Evolutionary conservation across 2,113 vertebrate species (phyloP).

Genomic region (Acinonyx jubatus): DNA sequence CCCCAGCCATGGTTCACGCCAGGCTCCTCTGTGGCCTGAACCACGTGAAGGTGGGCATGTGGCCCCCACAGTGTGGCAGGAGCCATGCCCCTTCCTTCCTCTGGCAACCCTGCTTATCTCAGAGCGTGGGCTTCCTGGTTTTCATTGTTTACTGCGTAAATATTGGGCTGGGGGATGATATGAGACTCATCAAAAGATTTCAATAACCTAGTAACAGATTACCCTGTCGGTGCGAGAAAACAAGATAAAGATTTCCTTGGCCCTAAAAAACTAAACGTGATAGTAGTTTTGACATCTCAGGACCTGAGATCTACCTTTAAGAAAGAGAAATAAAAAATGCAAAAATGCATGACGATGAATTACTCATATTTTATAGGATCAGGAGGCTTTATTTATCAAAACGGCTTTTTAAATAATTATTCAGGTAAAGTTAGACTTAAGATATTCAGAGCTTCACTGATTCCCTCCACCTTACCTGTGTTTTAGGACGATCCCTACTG

Average conservation of each 20-base stretch:
- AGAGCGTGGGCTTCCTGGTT: slow-evolving; percentile 41
- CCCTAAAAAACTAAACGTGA: background rate
- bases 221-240: background rate
- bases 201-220: background rate
- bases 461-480: no score
- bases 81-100: slow-evolving; percentile 57
- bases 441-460: background rate
- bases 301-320: background rate
- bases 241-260: background rate
- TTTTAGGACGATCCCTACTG: background rate
- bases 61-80: background rate
- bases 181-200: background rate
- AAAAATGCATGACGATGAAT: background rate
- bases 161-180: background rate
- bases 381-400: background rate
- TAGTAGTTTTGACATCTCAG: background rate
- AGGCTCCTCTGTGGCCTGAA: background rate
- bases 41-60: rapidly evolving
- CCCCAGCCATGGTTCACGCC: background rate
- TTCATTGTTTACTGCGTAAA: background rate
- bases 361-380: background rate
- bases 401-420: background rate
- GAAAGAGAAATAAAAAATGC: background rate
- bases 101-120: background rate
- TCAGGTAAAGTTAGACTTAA: background rate